A percentile compares a stretch with the other conserved stretches of the same genome.
Evolutionary conservation across 2,113 vertebrate genomes (phyloP).

Genomic region (Sterrhoptilus dennistouni): DNA sequence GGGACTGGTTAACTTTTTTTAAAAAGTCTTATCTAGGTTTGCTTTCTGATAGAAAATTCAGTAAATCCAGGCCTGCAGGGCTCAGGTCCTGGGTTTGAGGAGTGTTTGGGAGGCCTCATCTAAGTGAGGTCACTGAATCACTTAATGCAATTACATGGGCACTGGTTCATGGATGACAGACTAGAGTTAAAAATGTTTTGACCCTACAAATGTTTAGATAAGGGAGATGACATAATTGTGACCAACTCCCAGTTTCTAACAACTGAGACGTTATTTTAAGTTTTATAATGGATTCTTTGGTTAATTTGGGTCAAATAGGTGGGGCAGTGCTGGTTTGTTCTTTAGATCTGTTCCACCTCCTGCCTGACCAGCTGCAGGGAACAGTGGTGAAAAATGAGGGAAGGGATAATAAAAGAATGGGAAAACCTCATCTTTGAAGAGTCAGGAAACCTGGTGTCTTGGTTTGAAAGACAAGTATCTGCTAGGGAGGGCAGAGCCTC

Average conservation of each 20-base stretch:
- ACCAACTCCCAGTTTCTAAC: not conserved
- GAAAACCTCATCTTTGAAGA: not conserved
- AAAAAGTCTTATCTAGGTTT: not conserved
- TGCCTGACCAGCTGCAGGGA: not conserved
- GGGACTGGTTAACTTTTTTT: not conserved
- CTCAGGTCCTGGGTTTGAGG: not conserved
- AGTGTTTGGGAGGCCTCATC: not conserved
- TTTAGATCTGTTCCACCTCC: rapidly evolving
- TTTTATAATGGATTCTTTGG: not conserved
- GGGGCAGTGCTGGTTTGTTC: not conserved
- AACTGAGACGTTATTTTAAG: not conserved
- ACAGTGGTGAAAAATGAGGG: not conserved
- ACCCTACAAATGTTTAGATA: not conserved
- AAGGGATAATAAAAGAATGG: not conserved
- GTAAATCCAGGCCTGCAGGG: not conserved
- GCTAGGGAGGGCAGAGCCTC: too few relatives aligned
- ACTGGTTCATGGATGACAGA: not conserved
- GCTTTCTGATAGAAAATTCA: not conserved
- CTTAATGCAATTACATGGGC: not conserved
- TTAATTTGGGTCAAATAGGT: not conserved
- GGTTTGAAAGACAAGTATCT: too few relatives aligned
- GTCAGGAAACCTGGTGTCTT: too few relatives aligned
- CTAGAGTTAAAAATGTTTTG: not conserved
- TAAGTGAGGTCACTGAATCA: not conserved
- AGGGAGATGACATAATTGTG: not conserved